These are phyloP conservation scores for Tyrannus savana DNA, from an alignment of 2,113 vertebrate genomes.

Conservation along the genomic window DNA sequence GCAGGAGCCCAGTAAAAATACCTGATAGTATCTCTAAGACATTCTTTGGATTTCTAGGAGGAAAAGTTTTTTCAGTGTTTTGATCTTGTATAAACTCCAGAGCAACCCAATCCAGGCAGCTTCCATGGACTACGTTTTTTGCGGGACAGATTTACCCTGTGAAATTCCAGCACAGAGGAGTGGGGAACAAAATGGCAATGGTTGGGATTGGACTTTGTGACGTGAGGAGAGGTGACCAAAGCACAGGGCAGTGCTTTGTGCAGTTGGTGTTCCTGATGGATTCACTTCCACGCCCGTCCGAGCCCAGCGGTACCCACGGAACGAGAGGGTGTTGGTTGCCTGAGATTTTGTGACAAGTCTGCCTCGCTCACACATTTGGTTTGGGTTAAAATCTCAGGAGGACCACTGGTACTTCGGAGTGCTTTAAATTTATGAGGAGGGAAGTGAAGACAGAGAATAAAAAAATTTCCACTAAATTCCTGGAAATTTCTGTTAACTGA, in stretches of 20 bases:
- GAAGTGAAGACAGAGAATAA: neutral
- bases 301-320: neutral
- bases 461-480: constrained; percentile 17
- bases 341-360: constrained; percentile 8
- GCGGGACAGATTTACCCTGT: neutral
- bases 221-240: neutral
- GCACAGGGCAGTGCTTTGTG: neutral
- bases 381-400: constrained; percentile 38
- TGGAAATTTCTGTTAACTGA: constrained; percentile 15
- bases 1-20: neutral
- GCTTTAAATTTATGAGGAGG: neutral
- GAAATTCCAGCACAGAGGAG: neutral
- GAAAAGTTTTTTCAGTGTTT: neutral
- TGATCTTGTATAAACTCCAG: neutral
- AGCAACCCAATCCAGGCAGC: neutral
- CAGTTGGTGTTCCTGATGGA: neutral
- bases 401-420: neutral
- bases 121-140: neutral
- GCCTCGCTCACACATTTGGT: constrained; percentile 23
- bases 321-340: neutral
- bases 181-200: neutral
- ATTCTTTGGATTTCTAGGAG: neutral
- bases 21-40: neutral
- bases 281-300: neutral
- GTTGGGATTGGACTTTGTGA: neutral